Conservation (phyloP, 2,113 vertebrate species). For the Muntiacus muntjak region DNA sequence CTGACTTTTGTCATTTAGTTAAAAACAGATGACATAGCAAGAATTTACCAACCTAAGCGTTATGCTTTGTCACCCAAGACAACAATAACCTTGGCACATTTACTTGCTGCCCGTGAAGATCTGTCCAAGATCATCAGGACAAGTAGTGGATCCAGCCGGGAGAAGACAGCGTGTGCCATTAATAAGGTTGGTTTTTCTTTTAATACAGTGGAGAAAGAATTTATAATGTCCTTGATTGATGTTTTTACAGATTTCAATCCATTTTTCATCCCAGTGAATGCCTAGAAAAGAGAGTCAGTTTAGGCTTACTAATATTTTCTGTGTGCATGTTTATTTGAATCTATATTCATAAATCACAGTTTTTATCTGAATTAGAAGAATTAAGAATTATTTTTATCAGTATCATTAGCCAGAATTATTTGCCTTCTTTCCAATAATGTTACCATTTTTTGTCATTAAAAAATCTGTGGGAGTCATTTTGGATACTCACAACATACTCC, state of each 20-base stretch:
- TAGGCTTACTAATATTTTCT: neutral
- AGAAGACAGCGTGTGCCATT: constrained; percentile 90
- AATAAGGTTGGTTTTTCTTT: constrained; percentile 87
- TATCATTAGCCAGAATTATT: constrained; percentile 6
- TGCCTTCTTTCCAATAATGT: neutral
- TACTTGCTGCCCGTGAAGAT: constrained; percentile 94
- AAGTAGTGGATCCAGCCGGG: constrained; percentile 89
- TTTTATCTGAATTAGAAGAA: neutral
- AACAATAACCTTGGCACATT: constrained; percentile 83
- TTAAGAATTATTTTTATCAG: neutral
- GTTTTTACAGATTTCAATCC: neutral
- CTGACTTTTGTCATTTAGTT: constrained; percentile 59
- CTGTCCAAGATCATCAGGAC: constrained; percentile 93
- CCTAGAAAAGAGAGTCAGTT: neutral
- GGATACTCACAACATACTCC: neutral
- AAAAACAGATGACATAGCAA: constrained; percentile 93
- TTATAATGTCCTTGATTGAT: neutral
- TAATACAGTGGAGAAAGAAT: neutral
- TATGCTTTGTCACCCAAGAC: constrained; percentile 86
- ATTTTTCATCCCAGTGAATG: neutral
- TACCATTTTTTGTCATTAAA: neutral
- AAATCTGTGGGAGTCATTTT: neutral
- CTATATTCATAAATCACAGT: neutral
- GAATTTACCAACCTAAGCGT: constrained; percentile 92
- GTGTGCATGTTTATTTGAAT: neutral